Evolutionary conservation across 2,113 vertebrate genomes (phyloP).

Genomic region (Aegithalos caudatus): DNA sequence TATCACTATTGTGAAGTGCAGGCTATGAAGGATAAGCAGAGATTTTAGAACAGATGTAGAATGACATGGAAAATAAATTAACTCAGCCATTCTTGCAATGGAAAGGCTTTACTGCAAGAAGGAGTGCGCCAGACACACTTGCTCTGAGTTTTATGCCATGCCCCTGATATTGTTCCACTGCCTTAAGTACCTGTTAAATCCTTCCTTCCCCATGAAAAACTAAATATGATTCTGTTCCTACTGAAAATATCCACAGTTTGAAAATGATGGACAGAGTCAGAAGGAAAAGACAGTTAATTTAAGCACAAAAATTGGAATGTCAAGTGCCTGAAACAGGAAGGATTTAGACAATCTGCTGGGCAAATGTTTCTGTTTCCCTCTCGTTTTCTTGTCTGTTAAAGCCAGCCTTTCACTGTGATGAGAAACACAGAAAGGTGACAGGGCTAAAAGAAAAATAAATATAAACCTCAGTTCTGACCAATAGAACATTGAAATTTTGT

Average conservation of each 20-base stretch:
- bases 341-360: neutral
- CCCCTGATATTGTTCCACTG: neutral
- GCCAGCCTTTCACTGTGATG: neutral
- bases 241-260: neutral
- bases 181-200: neutral
- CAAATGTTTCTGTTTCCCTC: neutral
- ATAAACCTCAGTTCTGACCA: neutral
- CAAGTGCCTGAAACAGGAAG: neutral
- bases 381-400: neutral
- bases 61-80: neutral
- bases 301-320: neutral
- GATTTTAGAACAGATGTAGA: neutral
- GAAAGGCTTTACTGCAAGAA: neutral
- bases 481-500: neutral
- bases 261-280: neutral
- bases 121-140: neutral
- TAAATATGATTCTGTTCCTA: neutral
- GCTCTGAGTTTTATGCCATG: neutral
- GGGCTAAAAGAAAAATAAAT: neutral
- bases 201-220: neutral
- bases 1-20: neutral
- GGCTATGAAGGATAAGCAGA: neutral
- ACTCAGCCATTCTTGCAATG: neutral
- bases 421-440: neutral
- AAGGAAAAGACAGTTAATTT: neutral